These are phyloP conservation scores for Gnatocerus cornutus DNA, from an alignment of 2,888 invertebrate genomes.

Conservation along the genomic window DNA sequence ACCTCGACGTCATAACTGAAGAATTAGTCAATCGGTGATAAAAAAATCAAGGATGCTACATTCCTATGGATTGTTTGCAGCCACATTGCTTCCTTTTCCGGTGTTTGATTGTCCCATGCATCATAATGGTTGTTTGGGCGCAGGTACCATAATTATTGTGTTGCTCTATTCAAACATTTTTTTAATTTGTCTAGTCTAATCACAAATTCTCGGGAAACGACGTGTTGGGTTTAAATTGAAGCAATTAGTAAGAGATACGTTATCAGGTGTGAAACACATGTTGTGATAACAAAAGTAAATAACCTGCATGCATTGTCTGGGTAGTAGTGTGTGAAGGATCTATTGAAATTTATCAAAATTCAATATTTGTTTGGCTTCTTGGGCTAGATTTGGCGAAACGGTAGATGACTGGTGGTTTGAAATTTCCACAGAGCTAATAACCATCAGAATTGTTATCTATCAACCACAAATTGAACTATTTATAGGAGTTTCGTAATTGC, in stretches of 20 bases:
- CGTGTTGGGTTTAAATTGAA: constrained; percentile 1
- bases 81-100: constrained; percentile 21
- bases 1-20: not conserved
- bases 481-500: no score
- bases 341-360: constrained; percentile 10
- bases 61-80: constrained; percentile 13
- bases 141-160: constrained; percentile 20
- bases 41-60: constrained; percentile 23
- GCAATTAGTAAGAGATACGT: constrained; percentile 15
- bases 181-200: not conserved
- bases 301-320: constrained; percentile 14
- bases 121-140: constrained; percentile 24
- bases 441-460: no score
- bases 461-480: no score
- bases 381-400: not conserved
- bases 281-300: constrained; percentile 36
- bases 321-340: constrained; percentile 2
- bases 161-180: not conserved
- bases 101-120: constrained; percentile 21
- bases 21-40: not conserved
- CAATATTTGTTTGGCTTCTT: constrained; percentile 38
- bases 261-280: constrained; percentile 41
- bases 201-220: not conserved
- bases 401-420: not conserved
- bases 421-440: no score